Percentiles rank a stretch among this genome's conserved stretches.
Evolutionary conservation across 2,888 invertebrate genomes (phyloP).

Genomic region (Hypomecis punctinalis): DNA sequence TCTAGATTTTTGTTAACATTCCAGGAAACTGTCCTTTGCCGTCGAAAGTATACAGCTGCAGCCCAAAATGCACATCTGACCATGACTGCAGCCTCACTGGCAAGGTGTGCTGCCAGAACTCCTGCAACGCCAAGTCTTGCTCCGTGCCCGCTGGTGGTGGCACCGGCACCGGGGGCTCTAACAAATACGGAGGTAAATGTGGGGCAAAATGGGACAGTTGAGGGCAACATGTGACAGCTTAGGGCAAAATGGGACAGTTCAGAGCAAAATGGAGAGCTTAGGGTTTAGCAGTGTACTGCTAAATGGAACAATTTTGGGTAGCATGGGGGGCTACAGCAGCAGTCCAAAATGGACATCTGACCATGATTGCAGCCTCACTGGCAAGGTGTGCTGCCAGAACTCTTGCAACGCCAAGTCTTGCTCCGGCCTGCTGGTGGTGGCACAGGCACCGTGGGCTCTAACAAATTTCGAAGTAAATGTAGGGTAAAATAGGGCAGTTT

Average conservation of each 20-base stretch:
- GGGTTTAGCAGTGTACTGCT: no score
- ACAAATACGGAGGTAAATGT: constrained; percentile 65
- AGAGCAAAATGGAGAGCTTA: no score
- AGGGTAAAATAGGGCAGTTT: not conserved
- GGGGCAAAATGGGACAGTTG: no score
- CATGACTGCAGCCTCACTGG: constrained; percentile 86
- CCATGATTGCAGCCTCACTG: constrained; percentile 86
- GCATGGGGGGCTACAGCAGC: no score
- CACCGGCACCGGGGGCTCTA: constrained; percentile 58
- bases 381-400: constrained; percentile 89
- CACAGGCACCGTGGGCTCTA: constrained; percentile 58
- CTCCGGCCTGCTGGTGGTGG: constrained; percentile 69
- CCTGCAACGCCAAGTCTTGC: constrained; percentile 89
- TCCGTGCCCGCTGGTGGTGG: constrained; percentile 71
- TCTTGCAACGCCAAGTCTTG: constrained; percentile 89
- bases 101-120: constrained; percentile 89
- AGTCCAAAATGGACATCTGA: constrained; percentile 88
- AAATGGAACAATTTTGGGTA: no score
- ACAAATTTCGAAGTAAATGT: constrained; percentile 65
- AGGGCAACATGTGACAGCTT: no score
- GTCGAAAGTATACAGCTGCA: constrained; percentile 87
- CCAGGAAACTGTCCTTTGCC: constrained; percentile 86
- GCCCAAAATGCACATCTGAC: constrained; percentile 88
- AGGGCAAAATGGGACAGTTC: no score
- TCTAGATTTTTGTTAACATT: constrained; percentile 19